Base-by-base conservation (phyloP, 2,113 vertebrate species). In the Pogonocichla stellata region DNA sequence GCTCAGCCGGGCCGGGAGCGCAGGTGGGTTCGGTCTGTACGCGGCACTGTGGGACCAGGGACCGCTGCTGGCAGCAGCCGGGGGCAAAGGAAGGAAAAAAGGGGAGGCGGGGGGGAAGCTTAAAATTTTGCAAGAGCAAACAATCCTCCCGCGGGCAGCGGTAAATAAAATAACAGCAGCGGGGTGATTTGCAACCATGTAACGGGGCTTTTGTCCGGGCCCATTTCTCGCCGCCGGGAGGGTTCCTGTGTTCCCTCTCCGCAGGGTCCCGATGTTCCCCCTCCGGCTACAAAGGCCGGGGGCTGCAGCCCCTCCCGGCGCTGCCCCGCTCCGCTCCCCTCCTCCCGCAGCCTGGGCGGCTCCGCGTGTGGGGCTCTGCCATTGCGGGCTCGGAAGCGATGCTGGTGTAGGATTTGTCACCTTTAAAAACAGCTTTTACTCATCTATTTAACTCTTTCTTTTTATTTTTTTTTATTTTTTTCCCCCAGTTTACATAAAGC, bases 141-240 rank as follows among this genome's bases (percentile, higher is more conserved):
- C 98, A 98, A 97, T 98, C 96, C 97, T 97, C 97, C 98, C 93
- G 97, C 97, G 92, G 97, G 93, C 95, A 95, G 97, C 97, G 88
- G 97, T 97, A 98, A 98, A 98, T 97, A 98, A 98, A 98, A 98
- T 98, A 99, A 98, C 98, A 98, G 98, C 98, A 97, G 98, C 97
- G 98, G 98, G 98, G 98, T 98, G 99, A 99, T 99, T 99, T 99
- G 98, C 98, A 99, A 98, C 98, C 99, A 98, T 99, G 99, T 99
- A 99, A 99, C 98, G 97, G 97, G 98, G 98, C 99, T 99, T 99
- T 99, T 98, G 98, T 98, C 98, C 95, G 95, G 96, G 96, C 97
- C 98, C 97, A 93, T 97, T 98, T 98, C 98, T 97, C 91, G 88
- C 96, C 85, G 96, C 97, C 97, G 94, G 91, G 95, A 97, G 98